Conservation (phyloP, 2,797 vertebrate species). For the Chiloscyllium punctatum region DNA sequence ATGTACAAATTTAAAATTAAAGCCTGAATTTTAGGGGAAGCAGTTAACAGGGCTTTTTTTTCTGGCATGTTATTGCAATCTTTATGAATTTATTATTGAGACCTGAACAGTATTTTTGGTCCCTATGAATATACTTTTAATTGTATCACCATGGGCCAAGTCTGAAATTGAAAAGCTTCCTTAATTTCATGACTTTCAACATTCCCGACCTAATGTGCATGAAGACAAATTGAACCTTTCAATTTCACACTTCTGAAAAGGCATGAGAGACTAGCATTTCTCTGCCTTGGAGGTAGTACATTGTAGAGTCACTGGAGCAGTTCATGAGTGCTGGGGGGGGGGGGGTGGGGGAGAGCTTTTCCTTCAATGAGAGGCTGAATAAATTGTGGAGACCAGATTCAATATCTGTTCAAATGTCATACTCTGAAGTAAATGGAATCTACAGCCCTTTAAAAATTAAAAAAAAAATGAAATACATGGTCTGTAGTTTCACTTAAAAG, state of each 20-base stretch:
- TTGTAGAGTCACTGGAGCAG: too few relatives aligned
- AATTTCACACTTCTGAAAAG: background rate
- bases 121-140: background rate
- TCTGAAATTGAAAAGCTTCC: background rate
- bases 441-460: too few relatives aligned
- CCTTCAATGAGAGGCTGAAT: too few relatives aligned
- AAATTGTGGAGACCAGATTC: too few relatives aligned
- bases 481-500: too few relatives aligned
- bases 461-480: too few relatives aligned
- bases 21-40: background rate
- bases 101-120: background rate
- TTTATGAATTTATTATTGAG: background rate
- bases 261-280: too few relatives aligned
- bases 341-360: too few relatives aligned
- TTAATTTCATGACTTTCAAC: background rate
- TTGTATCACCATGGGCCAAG: background rate
- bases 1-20: background rate
- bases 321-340: too few relatives aligned
- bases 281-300: too few relatives aligned
- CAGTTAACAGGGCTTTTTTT: background rate
- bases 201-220: background rate
- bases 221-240: background rate
- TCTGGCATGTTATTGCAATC: background rate
- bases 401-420: too few relatives aligned
- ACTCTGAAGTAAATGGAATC: too few relatives aligned